Evolutionary conservation across 2,797 vertebrate species (phyloP).

Genomic region (Iguana delicatissima): DNA sequence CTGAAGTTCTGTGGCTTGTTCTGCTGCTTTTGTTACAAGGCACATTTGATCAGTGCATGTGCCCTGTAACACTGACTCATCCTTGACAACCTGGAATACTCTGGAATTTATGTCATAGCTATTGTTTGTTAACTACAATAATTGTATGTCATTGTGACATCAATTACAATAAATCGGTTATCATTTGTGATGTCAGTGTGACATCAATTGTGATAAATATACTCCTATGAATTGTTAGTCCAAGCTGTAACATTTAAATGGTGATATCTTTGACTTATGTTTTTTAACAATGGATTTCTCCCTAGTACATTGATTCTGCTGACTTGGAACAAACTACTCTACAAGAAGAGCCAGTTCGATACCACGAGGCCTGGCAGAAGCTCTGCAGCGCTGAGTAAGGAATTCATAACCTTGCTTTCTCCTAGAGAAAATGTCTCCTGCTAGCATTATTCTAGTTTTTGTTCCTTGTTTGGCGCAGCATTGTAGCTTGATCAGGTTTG

Average conservation of each 20-base stretch:
- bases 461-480: neutral
- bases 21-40: neutral
- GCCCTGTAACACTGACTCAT: neutral
- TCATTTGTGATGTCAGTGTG: neutral
- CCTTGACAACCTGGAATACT: neutral
- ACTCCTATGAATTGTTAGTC: neutral
- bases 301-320: slow-evolving; percentile 93
- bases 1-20: neutral
- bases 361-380: slow-evolving; percentile 96
- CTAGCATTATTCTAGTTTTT: neutral
- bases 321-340: slow-evolving; percentile 88
- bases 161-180: too few species aligned
- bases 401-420: neutral
- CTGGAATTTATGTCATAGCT: neutral
- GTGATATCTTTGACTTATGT: neutral
- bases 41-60: neutral
- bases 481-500: neutral
- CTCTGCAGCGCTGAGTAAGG: slow-evolving; percentile 94
- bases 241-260: neutral
- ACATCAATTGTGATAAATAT: neutral
- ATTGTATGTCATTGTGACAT: neutral
- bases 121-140: neutral
- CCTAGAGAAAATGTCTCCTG: neutral
- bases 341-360: slow-evolving; percentile 91
- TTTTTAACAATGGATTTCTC: slow-evolving; percentile 29